Conservation (phyloP, 2,888 invertebrate species). For the Sesia bembeciformis region DNA sequence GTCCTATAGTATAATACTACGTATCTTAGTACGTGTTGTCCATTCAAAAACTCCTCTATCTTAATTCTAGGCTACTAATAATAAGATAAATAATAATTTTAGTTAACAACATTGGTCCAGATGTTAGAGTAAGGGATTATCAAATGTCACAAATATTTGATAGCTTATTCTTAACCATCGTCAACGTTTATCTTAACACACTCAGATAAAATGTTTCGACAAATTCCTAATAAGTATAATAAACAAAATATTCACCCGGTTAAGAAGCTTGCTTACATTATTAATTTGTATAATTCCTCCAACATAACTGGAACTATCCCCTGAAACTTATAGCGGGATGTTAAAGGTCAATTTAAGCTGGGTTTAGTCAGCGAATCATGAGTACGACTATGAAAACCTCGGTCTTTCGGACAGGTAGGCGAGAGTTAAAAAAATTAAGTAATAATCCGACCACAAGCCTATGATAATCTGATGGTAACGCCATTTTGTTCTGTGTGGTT, state of each 20-base stretch:
- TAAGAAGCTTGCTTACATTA: constrained; percentile 69
- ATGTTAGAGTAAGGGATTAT: too few relatives aligned
- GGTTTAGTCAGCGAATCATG: constrained; percentile 36
- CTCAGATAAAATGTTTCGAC: constrained; percentile 60
- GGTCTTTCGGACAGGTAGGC: constrained; percentile 60
- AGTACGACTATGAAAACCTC: constrained; percentile 47
- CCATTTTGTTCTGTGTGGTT: constrained; percentile 74
- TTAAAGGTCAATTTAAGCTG: constrained; percentile 25
- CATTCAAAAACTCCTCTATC: too few relatives aligned
- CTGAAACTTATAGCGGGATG: neutral
- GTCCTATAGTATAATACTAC: too few relatives aligned
- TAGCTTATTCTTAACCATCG: too few relatives aligned
- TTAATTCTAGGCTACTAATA: too few relatives aligned
- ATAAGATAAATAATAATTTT: too few relatives aligned
- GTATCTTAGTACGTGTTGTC: too few relatives aligned
- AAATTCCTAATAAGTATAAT: constrained; percentile 71
- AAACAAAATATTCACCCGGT: constrained; percentile 69
- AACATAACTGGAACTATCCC: constrained; percentile 16
- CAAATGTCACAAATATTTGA: too few relatives aligned
- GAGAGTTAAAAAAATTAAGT: constrained; percentile 61
- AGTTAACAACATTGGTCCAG: too few relatives aligned
- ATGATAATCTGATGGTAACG: constrained; percentile 73
- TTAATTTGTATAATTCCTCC: constrained; percentile 53
- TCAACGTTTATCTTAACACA: constrained; percentile 54
- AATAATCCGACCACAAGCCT: constrained; percentile 68